phyloP scores from a whole-genome alignment of 2,797 vertebrate genomes.

The Mycteria americana region DNA sequence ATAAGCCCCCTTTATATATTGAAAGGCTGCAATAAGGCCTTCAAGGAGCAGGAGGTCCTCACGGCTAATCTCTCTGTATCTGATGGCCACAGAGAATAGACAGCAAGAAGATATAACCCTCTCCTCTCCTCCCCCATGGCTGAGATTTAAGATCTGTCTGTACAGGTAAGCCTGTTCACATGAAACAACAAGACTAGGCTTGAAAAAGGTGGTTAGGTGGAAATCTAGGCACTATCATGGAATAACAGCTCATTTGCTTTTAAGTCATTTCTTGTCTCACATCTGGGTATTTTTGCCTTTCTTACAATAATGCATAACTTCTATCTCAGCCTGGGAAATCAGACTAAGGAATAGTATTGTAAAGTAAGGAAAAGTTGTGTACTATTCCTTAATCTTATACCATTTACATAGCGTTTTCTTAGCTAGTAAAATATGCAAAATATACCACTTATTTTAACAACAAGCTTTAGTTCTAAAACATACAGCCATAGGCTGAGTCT shows the following conservation, averaged over 20 bases:
- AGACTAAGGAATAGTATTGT: not conserved
- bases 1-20: not conserved
- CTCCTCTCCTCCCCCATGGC: not conserved
- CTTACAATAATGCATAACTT: not conserved
- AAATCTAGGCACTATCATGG: not conserved
- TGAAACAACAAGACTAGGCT: not conserved
- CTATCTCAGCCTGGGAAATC: not conserved
- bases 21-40: not conserved
- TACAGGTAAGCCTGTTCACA: not conserved
- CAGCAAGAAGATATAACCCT: not conserved
- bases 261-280: not conserved
- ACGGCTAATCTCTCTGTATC: not conserved
- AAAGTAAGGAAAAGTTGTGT: not conserved
- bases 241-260: not conserved
- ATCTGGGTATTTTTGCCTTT: not conserved
- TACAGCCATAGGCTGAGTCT: not conserved
- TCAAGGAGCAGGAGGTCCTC: not conserved
- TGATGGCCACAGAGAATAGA: not conserved
- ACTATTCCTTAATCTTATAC: not conserved
- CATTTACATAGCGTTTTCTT: not conserved
- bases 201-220: not conserved
- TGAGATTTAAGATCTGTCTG: not conserved
- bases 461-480: conserved; percentile 32
- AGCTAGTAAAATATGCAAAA: conserved; percentile 13
- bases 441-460: not conserved